Evolutionary conservation across 1,140 invertebrate genomes (phyloP), one percentile per base, ranked within the genome.

Genomic region (Colletes latitarsis): DNA sequence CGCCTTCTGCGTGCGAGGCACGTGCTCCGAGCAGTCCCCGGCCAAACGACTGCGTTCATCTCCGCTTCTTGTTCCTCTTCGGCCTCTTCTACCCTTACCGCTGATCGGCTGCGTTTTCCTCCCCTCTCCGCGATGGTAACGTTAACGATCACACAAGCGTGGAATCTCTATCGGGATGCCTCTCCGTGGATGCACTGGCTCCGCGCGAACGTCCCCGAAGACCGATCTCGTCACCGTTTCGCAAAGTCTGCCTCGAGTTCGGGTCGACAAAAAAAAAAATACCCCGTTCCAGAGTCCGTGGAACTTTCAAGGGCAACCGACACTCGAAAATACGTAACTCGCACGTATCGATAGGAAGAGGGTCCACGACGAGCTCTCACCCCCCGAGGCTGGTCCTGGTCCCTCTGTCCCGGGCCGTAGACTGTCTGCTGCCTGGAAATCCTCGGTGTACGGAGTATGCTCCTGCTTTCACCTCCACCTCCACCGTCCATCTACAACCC

Each of bases 351-450:
- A 60, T 67, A 55, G 30, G 69, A 60, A 60, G 69, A 70, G 70
- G 75, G 77, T 85, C 71, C 72, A 66, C 77, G 72, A 77, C 68
- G 53, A 84, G 79, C 84, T 74, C 68, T 82, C 82, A 30, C 81
- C 73, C 81, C 75, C 63, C 87, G 88, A 89, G 82, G 68, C 82
- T 77, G 84, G 85, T 86, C 85, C 85, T 86, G 84, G 85, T 86
- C 85, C 73, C 84, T 87, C 85, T 83, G 91, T 91, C 91, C 90
- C 91, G 91, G 91, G 91, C 91, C 91, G 90, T 91, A 91, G 90
- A 92, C 91, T 92, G 88, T 81, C 90, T 91, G 89, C 86, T 90
- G 89, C 90, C 91, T 91, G 85, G 90, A 92, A 90, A 91, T 87
- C 90, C 90, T 91, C 88, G 88, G 86, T 84, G 81, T 91, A 91